Evolutionary conservation across 2,888 invertebrate species (phyloP).

Genomic region (Kuschelorhynchus macadamiae): DNA sequence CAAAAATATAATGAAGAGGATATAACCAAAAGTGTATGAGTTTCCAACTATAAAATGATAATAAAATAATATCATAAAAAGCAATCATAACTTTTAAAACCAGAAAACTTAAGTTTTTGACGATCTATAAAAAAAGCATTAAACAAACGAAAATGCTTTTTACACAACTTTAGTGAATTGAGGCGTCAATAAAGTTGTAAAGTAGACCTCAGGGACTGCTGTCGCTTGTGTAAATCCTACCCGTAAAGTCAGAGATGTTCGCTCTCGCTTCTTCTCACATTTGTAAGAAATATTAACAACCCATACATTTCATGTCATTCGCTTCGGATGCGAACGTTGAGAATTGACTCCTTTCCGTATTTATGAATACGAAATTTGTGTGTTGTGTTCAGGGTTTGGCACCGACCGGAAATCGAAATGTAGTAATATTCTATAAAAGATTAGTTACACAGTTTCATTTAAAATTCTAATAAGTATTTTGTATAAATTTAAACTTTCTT

Average conservation of each 20-base stretch:
- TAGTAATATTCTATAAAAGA: not conserved
- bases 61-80: constrained; percentile 16
- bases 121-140: constrained; percentile 64
- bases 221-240: constrained; percentile 64
- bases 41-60: no score
- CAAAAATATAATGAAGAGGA: no score
- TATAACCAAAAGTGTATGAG: no score
- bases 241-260: constrained; percentile 63
- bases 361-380: constrained; percentile 43
- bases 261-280: constrained; percentile 56
- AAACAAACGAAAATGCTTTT: constrained; percentile 64
- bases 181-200: constrained; percentile 67
- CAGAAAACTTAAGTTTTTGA: constrained; percentile 41
- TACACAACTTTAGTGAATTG: constrained; percentile 64
- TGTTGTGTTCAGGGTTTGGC: constrained; percentile 19
- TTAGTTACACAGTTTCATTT: no score
- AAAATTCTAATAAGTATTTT: no score
- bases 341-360: constrained; percentile 45
- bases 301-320: constrained; percentile 47
- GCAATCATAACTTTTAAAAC: constrained; percentile 8
- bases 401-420: not conserved
- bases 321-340: constrained; percentile 36
- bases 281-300: constrained; percentile 54
- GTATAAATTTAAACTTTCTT: no score
- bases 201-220: constrained; percentile 65